A percentile compares a stretch with the other conserved stretches of the same genome.
Conservation (phyloP, 2,113 vertebrate genomes). For the Chlamydotis undulata region DNA sequence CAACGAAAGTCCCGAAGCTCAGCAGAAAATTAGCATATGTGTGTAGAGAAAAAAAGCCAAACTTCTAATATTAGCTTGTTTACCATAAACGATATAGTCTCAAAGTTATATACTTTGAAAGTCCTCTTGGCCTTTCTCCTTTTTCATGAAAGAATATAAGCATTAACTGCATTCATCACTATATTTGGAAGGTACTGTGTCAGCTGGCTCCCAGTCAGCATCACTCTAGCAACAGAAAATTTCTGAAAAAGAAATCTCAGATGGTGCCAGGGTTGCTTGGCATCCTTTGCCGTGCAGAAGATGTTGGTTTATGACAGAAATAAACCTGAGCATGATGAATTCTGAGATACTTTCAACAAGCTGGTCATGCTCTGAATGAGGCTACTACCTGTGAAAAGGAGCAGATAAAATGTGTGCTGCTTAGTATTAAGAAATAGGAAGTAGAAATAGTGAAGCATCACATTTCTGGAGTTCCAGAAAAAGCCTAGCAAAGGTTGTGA, state of each 20-base stretch:
- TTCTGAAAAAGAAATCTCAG: slow-evolving; percentile 40
- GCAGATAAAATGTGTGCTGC: neutral
- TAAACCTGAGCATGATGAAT: slow-evolving; percentile 25
- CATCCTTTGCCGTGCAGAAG: slow-evolving; percentile 31
- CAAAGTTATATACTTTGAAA: neutral
- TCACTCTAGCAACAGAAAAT: slow-evolving; percentile 51
- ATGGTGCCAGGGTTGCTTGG: slow-evolving; percentile 48
- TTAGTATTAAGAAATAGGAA: neutral
- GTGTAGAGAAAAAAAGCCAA: neutral
- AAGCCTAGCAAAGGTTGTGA: neutral
- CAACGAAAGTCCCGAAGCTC: neutral
- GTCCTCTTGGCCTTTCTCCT: slow-evolving; percentile 8
- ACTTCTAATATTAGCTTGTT: slow-evolving; percentile 14
- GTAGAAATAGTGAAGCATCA: neutral
- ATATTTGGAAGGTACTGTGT: slow-evolving; percentile 42
- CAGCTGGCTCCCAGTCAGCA: slow-evolving; percentile 53
- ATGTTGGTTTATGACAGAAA: slow-evolving; percentile 47
- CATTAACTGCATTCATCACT: slow-evolving; percentile 30
- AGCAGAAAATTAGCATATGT: neutral
- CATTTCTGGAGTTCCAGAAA: neutral
- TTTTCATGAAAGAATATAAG: neutral
- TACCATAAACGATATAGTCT: neutral
- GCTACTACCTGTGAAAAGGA: neutral
- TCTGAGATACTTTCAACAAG: neutral
- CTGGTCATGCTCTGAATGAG: slow-evolving; percentile 17